Evolutionary conservation across 2,113 vertebrate genomes (phyloP).

Genomic region (Platycercus adscitus): DNA sequence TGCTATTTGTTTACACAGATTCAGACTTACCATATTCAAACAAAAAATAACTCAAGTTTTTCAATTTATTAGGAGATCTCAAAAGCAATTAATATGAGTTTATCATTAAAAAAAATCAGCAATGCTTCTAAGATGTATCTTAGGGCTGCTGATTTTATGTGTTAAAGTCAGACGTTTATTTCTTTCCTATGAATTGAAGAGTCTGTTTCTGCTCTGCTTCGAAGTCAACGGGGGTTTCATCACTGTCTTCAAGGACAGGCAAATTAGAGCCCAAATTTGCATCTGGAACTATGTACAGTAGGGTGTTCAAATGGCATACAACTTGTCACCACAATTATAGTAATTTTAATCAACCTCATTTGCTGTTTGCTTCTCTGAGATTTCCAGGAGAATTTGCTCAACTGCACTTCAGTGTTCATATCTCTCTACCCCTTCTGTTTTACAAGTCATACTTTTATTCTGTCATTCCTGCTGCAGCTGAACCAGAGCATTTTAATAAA

Average conservation of each 20-base stretch:
- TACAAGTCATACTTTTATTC: constrained; percentile 22
- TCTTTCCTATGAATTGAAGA: neutral
- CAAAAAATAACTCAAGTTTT: neutral
- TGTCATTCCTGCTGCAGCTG: neutral
- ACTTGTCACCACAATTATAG: constrained; percentile 50
- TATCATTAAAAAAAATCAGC: neutral
- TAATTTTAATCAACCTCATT: constrained; percentile 56
- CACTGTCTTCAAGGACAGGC: constrained; percentile 7
- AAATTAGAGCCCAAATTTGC: constrained; percentile 45
- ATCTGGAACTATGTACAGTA: neutral
- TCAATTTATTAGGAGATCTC: neutral
- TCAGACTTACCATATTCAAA: neutral
- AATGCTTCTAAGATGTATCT: neutral
- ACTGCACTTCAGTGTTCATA: constrained; percentile 23
- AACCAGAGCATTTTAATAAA: constrained; percentile 34
- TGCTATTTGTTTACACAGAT: neutral
- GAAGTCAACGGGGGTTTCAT: constrained; percentile 11
- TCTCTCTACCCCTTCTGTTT: neutral
- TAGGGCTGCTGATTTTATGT: neutral
- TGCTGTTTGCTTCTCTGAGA: constrained; percentile 7
- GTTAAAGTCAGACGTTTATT: neutral
- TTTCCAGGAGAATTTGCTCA: constrained; percentile 24
- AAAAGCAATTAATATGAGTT: neutral
- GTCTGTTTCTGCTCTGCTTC: neutral
- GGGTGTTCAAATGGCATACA: neutral